phyloP scores from a whole-genome alignment of 2,113 vertebrate genomes.

The Anhinga anhinga region DNA sequence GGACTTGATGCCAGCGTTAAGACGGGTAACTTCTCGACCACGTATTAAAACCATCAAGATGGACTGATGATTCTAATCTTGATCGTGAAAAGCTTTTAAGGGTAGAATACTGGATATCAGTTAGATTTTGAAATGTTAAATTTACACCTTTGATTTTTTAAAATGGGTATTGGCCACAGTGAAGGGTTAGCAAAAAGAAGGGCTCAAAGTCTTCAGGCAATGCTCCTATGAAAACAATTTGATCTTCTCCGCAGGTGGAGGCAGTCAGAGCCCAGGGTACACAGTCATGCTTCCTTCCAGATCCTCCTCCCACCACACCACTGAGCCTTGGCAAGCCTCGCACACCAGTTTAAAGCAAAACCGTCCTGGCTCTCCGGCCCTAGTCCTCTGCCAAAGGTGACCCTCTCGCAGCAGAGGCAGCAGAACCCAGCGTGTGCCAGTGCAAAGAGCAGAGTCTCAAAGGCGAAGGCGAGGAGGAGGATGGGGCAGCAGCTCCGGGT shows the following conservation, averaged over 20 bases:
- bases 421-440: neutral
- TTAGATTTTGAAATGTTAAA: neutral
- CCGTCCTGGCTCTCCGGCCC: neutral
- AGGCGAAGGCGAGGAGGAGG: neutral
- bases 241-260: neutral
- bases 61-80: constrained; percentile 42
- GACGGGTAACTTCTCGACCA: constrained; percentile 65
- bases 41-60: constrained; percentile 4
- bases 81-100: constrained; percentile 43
- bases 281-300: neutral
- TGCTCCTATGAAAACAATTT: neutral
- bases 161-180: neutral
- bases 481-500: neutral
- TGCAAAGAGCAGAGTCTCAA: neutral
- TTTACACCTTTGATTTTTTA: neutral
- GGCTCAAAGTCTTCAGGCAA: constrained; percentile 1
- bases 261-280: neutral
- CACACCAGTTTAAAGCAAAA: neutral
- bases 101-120: constrained; percentile 62
- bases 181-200: neutral
- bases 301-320: neutral
- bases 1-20: constrained; percentile 25
- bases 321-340: neutral
- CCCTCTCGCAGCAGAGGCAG: fast-evolving
- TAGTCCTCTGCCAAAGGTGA: neutral